Base-by-base conservation (phyloP, 2,888 invertebrate genomes). In the Synergus japonicus region DNA sequence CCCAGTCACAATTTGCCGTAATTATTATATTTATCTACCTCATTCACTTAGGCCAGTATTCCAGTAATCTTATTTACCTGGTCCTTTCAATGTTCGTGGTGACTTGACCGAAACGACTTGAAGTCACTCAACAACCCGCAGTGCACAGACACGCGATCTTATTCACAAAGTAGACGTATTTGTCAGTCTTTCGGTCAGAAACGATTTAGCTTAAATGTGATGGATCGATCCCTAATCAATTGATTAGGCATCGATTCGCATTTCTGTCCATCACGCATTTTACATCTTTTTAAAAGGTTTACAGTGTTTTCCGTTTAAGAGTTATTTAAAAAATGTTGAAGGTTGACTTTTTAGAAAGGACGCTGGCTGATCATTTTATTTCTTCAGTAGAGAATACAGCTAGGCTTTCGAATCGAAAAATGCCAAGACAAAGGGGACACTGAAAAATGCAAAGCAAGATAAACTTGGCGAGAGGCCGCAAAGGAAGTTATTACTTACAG, bases 21-120 rank as follows among this genome's bases (percentile, higher is more conserved):
- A 88, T 89, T 87, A 88, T 88, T 89, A 86, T 89, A 87, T 91
- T 91, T 90, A 91, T 90, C 90, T 89, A 90, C 89, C 89, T 90
- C 89, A 89, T 90, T 91, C 90, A 90, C 90, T 91, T 88, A 90
- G 88, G 86, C 83, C 86, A 81, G 82, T 83, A 76, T 81, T 82
- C 76, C 76, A 9, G 41, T 54, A 73, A 49, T 49, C 37, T 54
- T 54, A 49, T 73, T 73, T 73, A 73, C 37, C 73, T 73, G 73
- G 46, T 73, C 49, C 73, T 73, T 73, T 73, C 37, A 49, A 54
- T 37, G 37, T 73, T 5, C 41, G 54, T 37, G n/a, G 49, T 29
- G 54, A 29, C 73, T 73, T 54, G 73, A 41, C 54, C 73, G 13
- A 49, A 49, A 69, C 22, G 15, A 10, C 54, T 46, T 37, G 46